Evolutionary conservation across 1,140 invertebrate species (phyloP).

Genomic region (Bombus sibiricus): DNA sequence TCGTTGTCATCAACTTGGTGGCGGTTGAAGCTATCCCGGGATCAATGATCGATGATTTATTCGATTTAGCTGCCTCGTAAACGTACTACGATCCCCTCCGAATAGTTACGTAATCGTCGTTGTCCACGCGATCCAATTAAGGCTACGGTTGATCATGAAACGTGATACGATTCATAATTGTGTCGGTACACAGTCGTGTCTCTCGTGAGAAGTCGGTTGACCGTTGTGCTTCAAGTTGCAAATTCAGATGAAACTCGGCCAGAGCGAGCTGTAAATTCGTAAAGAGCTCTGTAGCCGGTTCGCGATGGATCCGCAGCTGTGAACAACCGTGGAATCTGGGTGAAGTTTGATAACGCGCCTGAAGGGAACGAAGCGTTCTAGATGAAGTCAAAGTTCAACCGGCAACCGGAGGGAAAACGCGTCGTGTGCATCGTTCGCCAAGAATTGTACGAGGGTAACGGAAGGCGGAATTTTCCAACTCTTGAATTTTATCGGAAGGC

Average conservation of each 20-base stretch:
- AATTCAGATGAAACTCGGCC: conserved; percentile 13
- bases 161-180: conserved; percentile 24
- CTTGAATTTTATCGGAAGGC: no score
- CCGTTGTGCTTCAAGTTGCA: not conserved
- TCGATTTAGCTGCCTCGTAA: conserved; percentile 26
- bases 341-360: conserved; percentile 12
- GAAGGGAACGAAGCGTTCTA: not conserved
- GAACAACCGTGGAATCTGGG: conserved; percentile 14
- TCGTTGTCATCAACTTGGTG: not conserved
- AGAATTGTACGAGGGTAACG: not conserved
- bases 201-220: conserved; percentile 1
- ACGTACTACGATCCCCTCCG: conserved; percentile 1
- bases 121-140: conserved; percentile 55
- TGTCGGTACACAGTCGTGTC: not conserved
- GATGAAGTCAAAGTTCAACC: conserved; percentile 7
- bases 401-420: not conserved
- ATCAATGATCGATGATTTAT: not conserved
- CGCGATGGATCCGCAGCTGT: not conserved
- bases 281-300: not conserved
- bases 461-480: not conserved
- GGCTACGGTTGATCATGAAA: conserved; percentile 36
- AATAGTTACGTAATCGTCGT: conserved; percentile 42
- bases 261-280: conserved; percentile 19
- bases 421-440: not conserved
- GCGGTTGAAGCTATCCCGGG: not conserved